phyloP scores from a whole-genome alignment of 2,113 vertebrate species.

The Laticauda laticaudata region DNA sequence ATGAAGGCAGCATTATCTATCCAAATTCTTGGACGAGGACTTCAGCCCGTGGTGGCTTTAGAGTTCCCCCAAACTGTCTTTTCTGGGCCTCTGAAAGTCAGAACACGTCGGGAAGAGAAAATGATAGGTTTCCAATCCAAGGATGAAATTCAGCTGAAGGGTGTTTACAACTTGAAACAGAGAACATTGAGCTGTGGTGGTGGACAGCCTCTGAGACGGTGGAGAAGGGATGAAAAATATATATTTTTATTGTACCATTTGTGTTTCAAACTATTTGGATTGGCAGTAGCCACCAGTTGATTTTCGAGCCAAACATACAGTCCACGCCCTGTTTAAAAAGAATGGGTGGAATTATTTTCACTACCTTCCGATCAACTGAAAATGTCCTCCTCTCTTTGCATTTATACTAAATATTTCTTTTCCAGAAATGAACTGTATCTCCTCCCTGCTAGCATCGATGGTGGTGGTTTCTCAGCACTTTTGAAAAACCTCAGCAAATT shows the following conservation, averaged over 20 bases:
- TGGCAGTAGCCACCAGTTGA: background rate
- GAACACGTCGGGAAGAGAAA: background rate
- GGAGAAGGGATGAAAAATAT: background rate
- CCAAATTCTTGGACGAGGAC: background rate
- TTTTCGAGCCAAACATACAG: background rate
- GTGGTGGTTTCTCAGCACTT: background rate
- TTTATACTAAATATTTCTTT: background rate
- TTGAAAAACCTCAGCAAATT: background rate
- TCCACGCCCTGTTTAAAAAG: background rate
- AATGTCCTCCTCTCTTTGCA: background rate
- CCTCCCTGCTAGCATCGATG: background rate
- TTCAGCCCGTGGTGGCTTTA: background rate
- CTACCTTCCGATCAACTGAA: background rate
- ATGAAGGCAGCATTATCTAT: background rate
- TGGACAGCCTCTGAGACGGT: background rate
- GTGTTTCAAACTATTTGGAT: no score
- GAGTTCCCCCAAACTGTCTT: background rate
- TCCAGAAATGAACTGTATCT: background rate
- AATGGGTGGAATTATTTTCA: background rate
- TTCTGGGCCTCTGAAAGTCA: background rate
- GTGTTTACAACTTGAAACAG: background rate
- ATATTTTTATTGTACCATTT: background rate
- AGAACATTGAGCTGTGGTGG: background rate
- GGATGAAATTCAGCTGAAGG: background rate
- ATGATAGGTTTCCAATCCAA: background rate